A percentile compares a stretch with the other conserved stretches of the same genome.
These are phyloP conservation scores for Fregata magnificens DNA, from an alignment of 2,113 vertebrate species.

Conservation along the genomic window DNA sequence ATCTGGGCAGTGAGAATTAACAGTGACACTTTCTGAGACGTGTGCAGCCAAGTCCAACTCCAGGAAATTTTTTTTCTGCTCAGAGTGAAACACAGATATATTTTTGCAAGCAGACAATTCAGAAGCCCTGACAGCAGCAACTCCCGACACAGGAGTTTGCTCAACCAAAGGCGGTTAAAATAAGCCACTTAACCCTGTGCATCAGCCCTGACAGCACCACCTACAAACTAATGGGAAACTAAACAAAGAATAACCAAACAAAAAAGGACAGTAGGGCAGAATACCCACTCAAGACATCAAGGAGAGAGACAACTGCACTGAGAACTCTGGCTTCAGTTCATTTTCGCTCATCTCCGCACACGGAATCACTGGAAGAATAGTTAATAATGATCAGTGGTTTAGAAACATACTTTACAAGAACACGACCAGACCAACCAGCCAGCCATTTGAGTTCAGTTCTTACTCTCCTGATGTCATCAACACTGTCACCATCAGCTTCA, in stretches of 20 bases:
- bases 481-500: neutral
- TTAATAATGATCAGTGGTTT: neutral
- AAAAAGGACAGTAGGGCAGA: neutral
- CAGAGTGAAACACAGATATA: neutral
- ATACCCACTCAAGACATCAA: neutral
- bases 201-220: neutral
- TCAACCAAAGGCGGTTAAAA: accelerated
- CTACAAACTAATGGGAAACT: neutral
- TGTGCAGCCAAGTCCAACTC: neutral
- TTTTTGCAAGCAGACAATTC: neutral
- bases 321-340: neutral
- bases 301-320: neutral
- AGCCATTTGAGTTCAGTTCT: neutral
- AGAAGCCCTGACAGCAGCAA: neutral
- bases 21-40: neutral
- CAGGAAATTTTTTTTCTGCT: neutral
- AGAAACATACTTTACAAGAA: neutral
- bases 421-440: neutral
- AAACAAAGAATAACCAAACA: neutral
- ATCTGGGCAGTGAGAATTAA: neutral
- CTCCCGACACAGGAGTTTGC: neutral
- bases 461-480: neutral
- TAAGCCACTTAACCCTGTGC: neutral
- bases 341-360: neutral
- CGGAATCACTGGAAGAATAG: neutral